Percentiles rank a stretch among this genome's conserved stretches.
Conservation (phyloP, 2,797 vertebrate genomes). For the Yasuhikotakia modesta region DNA sequence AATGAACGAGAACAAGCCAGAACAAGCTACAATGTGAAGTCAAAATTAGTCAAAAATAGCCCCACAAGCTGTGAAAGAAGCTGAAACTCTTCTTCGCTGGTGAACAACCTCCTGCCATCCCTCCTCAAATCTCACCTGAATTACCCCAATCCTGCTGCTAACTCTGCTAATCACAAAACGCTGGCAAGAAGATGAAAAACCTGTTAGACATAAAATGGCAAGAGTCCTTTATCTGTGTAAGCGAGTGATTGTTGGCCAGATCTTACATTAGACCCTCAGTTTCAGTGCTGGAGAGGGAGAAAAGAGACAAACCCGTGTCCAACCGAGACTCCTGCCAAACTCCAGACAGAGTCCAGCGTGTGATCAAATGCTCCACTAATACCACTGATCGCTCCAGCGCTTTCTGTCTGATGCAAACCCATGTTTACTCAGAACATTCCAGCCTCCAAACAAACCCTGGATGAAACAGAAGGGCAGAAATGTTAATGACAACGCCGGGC, state of each 20-base stretch:
- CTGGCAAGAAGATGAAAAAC: constrained; percentile 42
- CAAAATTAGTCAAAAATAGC: constrained; percentile 12
- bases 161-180: constrained; percentile 54
- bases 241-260: constrained; percentile 36
- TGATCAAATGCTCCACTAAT: constrained; percentile 57
- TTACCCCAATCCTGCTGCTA: constrained; percentile 48
- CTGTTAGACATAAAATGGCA: constrained; percentile 43
- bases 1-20: neutral
- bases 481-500: constrained; percentile 31
- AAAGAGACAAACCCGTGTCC: constrained; percentile 18
- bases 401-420: constrained; percentile 48
- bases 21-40: neutral
- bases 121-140: constrained; percentile 51
- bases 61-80: constrained; percentile 16
- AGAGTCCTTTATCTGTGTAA: constrained; percentile 32
- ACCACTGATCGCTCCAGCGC: constrained; percentile 50
- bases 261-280: constrained; percentile 26
- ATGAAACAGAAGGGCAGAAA: constrained; percentile 3
- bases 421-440: constrained; percentile 39
- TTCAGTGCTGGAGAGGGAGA: constrained; percentile 29
- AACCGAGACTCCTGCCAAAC: constrained; percentile 39
- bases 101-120: neutral
- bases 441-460: constrained; percentile 11
- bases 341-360: constrained; percentile 44
- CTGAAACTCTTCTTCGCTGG: neutral